Evolutionary conservation across 2,113 vertebrate genomes (phyloP).

Genomic region (Heteronetta atricapilla): DNA sequence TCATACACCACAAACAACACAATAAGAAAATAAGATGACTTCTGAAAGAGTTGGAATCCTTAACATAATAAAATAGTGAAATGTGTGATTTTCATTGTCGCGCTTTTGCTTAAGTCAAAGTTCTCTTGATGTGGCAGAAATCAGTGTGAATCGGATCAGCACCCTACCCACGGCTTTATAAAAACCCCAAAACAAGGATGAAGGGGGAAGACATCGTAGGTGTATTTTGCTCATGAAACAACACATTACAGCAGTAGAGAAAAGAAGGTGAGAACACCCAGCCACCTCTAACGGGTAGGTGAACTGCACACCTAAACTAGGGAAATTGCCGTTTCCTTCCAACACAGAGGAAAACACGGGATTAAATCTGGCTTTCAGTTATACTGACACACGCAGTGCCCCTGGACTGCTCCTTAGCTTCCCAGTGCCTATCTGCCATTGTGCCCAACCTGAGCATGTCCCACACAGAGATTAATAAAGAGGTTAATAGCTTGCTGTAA

Average conservation of each 20-base stretch:
- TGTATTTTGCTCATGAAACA: neutral
- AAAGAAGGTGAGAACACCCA: neutral
- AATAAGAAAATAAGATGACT: neutral
- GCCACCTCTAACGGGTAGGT: neutral
- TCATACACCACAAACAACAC: neutral
- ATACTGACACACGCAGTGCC: neutral
- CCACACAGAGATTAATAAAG: neutral
- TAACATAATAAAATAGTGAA: neutral
- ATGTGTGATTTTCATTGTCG: neutral
- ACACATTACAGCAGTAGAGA: neutral
- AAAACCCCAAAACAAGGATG: neutral
- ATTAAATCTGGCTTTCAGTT: neutral
- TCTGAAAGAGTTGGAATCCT: neutral
- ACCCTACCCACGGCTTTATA: neutral
- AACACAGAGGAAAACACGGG: neutral
- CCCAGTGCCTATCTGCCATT: neutral
- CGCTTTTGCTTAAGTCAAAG: neutral
- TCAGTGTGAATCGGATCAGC: neutral
- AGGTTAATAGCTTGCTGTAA: neutral
- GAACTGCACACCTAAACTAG: neutral
- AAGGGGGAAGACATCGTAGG: neutral
- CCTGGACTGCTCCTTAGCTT: neutral
- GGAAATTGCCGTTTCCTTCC: neutral
- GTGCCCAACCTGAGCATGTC: neutral
- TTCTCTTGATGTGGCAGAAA: neutral